A percentile compares a stretch with the other conserved stretches of the same genome.
Evolutionary conservation across 1,140 invertebrate genomes (phyloP).

Genomic region (Euschistus heros): DNA sequence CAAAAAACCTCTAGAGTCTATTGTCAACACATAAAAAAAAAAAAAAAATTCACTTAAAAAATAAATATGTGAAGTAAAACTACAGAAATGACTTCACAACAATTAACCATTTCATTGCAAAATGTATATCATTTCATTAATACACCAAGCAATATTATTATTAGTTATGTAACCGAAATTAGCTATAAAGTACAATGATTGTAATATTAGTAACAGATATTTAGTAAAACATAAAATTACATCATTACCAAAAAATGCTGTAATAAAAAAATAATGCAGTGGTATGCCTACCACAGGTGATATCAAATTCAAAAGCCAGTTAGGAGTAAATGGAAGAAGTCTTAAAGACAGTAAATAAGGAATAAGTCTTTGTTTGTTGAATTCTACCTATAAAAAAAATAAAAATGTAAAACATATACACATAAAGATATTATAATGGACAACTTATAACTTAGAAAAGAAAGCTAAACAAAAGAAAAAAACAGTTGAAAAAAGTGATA

Average conservation of each 20-base stretch:
- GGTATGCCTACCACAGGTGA: not conserved
- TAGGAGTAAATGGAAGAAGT: not conserved
- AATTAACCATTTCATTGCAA: not conserved
- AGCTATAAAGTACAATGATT: no score
- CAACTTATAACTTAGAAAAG: not conserved
- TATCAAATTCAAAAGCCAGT: constrained; percentile 1
- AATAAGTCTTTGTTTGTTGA: not conserved
- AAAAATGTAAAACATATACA: not conserved
- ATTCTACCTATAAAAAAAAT: not conserved
- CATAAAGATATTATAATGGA: not conserved
- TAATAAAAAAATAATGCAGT: constrained; percentile 2
- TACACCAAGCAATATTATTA: no score
- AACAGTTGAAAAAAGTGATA: not conserved
- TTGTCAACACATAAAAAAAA: no score
- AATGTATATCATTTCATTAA: not conserved
- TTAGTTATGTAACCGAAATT: no score
- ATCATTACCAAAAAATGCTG: not conserved
- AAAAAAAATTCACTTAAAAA: no score
- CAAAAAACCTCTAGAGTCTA: no score
- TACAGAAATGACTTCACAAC: no score
- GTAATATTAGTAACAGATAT: no score
- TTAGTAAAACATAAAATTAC: no score
- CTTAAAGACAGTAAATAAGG: not conserved
- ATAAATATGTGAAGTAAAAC: no score
- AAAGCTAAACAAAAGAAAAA: not conserved